Conservation (phyloP, 2,888 invertebrate genomes). For the Xestobium rufovillosum region DNA sequence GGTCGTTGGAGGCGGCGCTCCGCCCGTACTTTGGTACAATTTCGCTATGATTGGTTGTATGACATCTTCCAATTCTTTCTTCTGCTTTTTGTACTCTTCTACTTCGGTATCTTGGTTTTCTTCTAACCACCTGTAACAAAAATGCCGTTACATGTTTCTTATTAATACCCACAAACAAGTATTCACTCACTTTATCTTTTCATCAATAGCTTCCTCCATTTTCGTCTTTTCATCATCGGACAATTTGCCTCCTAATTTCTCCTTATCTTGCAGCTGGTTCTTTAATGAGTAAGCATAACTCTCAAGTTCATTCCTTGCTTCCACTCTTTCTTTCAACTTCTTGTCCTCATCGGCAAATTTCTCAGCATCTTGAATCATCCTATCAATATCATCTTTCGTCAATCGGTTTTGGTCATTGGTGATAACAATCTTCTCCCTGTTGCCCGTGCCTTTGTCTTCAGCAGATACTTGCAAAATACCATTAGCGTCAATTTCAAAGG, state of each 20-base stretch:
- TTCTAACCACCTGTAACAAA: too few species aligned
- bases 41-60: slow-evolving; percentile 97
- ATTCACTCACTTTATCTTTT: slow-evolving; percentile 92
- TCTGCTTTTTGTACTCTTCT: slow-evolving; percentile 89
- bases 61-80: slow-evolving; percentile 89
- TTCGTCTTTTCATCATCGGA: slow-evolving; percentile 87
- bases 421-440: slow-evolving; percentile 97
- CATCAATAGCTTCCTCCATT: slow-evolving; percentile 94
- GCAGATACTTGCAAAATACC: slow-evolving; percentile 94
- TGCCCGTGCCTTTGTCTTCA: slow-evolving; percentile 98
- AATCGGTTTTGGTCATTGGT: slow-evolving; percentile 97
- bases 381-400: slow-evolving; percentile 96
- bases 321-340: slow-evolving; percentile 90
- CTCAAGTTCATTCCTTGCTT: slow-evolving; percentile 94
- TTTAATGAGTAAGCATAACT: slow-evolving; percentile 96
- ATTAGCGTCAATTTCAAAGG: slow-evolving; percentile 91
- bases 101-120: slow-evolving; percentile 88
- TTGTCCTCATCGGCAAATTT: slow-evolving; percentile 99
- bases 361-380: slow-evolving; percentile 99
- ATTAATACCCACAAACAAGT: too few species aligned
- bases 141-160: too few species aligned
- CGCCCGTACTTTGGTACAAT: slow-evolving; percentile 83
- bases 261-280: slow-evolving; percentile 94
- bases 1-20: slow-evolving; percentile 62
- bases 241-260: slow-evolving; percentile 88